These are phyloP conservation scores for Camponotus pennsylvanicus DNA, from an alignment of 1,140 invertebrate species.

Conservation along the genomic window DNA sequence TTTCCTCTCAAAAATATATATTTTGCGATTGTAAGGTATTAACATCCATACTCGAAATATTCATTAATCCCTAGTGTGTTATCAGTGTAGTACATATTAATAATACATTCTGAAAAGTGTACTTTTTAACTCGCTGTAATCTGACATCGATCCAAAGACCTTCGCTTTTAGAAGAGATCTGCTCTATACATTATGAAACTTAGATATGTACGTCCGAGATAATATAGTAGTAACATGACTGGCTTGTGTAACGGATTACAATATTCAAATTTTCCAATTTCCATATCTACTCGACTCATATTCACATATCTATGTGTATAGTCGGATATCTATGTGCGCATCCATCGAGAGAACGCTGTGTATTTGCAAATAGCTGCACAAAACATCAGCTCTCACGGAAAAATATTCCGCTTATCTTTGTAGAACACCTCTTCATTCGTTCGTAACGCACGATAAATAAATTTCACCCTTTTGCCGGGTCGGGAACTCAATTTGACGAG, in stretches of 20 bases:
- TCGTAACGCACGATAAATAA: neutral
- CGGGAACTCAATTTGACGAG: neutral
- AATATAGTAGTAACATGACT: slow-evolving; percentile 56
- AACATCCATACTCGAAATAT: neutral
- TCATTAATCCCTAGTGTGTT: neutral
- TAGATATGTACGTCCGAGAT: slow-evolving; percentile 36
- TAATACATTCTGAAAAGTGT: neutral
- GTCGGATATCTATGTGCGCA: neutral
- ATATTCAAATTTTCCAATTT: slow-evolving; percentile 75
- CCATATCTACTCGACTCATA: slow-evolving; percentile 65
- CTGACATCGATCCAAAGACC: slow-evolving; percentile 15
- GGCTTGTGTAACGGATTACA: slow-evolving; percentile 65
- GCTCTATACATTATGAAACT: neutral
- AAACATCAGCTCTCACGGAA: neutral
- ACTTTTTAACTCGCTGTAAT: neutral
- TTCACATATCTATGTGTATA: slow-evolving; percentile 26
- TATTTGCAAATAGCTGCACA: neutral
- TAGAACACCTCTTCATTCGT: neutral
- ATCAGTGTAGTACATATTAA: neutral
- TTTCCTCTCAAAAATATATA: neutral
- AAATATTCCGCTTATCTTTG: neutral
- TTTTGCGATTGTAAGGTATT: neutral
- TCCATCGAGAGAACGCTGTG: neutral
- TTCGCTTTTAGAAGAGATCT: neutral
- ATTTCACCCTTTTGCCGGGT: neutral